A percentile compares a stretch with the other conserved stretches of the same genome.
These are phyloP conservation scores for Pteronura brasiliensis DNA, from an alignment of 2,113 vertebrate species.

Conservation along the genomic window DNA sequence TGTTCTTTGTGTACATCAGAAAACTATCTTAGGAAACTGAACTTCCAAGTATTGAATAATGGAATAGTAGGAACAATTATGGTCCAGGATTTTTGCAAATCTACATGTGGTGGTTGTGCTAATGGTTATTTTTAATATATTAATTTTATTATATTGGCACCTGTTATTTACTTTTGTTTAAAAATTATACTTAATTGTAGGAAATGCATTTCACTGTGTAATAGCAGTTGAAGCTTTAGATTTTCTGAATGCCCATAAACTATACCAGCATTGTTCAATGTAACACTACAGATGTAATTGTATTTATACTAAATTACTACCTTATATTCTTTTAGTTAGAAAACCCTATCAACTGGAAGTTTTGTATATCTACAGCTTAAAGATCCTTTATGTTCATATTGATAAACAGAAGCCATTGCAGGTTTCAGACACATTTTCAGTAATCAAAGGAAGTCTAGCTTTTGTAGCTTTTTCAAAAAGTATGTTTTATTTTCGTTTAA, in stretches of 20 bases:
- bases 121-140: conserved; percentile 16
- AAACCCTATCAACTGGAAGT: not conserved
- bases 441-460: conserved; percentile 8
- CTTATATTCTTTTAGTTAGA: conserved; percentile 32
- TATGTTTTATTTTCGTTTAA: conserved; percentile 23
- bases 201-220: not conserved
- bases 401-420: not conserved
- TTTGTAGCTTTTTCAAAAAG: not conserved
- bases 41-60: conserved; percentile 36
- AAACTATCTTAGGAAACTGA: conserved; percentile 35
- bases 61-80: not conserved
- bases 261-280: not conserved
- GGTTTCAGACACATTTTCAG: conserved; percentile 19
- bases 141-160: not conserved
- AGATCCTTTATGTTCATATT: conserved; percentile 30
- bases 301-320: conserved; percentile 25
- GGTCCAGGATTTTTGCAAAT: not conserved
- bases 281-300: not conserved
- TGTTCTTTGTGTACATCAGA: conserved; percentile 58
- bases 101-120: not conserved
- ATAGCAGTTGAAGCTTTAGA: conserved; percentile 13
- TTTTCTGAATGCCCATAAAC: not conserved
- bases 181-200: not conserved
- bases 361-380: not conserved
- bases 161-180: conserved; percentile 2